Evolutionary conservation across 2,888 invertebrate species (phyloP), one percentile per base, ranked within the genome.

Genomic region (Stegana nigrithorax): DNA sequence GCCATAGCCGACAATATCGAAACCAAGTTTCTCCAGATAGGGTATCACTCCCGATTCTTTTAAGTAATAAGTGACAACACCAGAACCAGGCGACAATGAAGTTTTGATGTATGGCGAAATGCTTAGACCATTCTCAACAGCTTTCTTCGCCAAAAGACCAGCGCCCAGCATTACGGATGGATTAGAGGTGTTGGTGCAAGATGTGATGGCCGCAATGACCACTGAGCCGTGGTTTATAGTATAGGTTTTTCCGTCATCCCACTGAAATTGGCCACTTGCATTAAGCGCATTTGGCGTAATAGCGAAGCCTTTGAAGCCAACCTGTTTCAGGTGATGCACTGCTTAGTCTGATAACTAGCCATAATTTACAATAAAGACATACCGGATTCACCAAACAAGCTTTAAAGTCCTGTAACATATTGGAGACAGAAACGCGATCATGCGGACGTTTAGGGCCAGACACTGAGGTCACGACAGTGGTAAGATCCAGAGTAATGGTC

Each of bases 161-260:
- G 98, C 98, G 36, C 97, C 98, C 17, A 98, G 87, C 98, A 98
- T 98, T 5, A 98, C 98, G 71, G 96, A 96, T 0, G 98, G 98
- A 85, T 98, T 98, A 75, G 95, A 95, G 0, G 98, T 98, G 83
- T 99, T 99, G 59, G 98, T 98, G 85, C 98, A 99, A 23, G 96
- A 96, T 1, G 98, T 98, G 74, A 98, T 98, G 59, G 98, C 98
- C 0, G 98, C 97, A 70, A 98, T 97, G 62, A 98, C 93, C 19
- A 98, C 97, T 1, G 96, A 95, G 2, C 98, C 97, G 84, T 98
- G 96, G 0, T 87, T 89, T 67, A 98, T 88, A 42, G 87, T 88
- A 85, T 96, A 97, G 66, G 92, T 90, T 68, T 90, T 88, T 5
- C 93, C 93, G 77, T 97, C 93, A 65, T 87, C 87, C 87, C 87